A percentile compares a stretch with the other conserved stretches of the same genome.
Conservation (phyloP, 2,888 invertebrate genomes). For the Acrobasis repandana region DNA sequence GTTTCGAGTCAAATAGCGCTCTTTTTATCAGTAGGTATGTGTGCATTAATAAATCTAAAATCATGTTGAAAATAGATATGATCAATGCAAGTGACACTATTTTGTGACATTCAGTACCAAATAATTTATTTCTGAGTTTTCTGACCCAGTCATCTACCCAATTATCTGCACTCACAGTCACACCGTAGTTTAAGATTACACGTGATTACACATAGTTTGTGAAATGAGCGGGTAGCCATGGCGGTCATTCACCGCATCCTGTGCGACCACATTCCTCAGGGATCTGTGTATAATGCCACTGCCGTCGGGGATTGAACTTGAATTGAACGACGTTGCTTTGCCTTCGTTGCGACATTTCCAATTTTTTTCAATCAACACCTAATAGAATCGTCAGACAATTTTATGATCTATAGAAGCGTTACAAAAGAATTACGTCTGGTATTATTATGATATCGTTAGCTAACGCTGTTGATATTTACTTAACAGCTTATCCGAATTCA, state of each 20-base stretch:
- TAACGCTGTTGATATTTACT: constrained; percentile 31
- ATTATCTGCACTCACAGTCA: constrained; percentile 11
- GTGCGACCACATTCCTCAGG: constrained; percentile 69
- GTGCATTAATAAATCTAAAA: too few species aligned
- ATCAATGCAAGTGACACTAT: too few species aligned
- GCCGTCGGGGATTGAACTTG: constrained; percentile 31
- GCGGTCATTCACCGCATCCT: constrained; percentile 60
- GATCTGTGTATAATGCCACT: constrained; percentile 41
- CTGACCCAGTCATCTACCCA: too few species aligned
- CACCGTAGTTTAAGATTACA: constrained; percentile 11
- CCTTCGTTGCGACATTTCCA: constrained; percentile 10
- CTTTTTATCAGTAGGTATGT: too few species aligned
- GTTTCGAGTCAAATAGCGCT: too few species aligned
- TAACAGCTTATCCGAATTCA: constrained; percentile 40
- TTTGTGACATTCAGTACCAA: too few species aligned
- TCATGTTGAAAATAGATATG: too few species aligned
- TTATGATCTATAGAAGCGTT: constrained; percentile 28
- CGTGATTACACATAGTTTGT: constrained; percentile 26
- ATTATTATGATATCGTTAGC: constrained; percentile 26
- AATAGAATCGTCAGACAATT: constrained; percentile 26
- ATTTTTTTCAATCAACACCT: constrained; percentile 12
- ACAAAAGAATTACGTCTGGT: constrained; percentile 28
- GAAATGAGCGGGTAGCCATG: constrained; percentile 29
- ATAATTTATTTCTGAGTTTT: too few species aligned
- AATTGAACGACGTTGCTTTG: constrained; percentile 6